Base-by-base conservation (phyloP, 2,797 vertebrate species). In the Stomatorhinus walkeri region DNA sequence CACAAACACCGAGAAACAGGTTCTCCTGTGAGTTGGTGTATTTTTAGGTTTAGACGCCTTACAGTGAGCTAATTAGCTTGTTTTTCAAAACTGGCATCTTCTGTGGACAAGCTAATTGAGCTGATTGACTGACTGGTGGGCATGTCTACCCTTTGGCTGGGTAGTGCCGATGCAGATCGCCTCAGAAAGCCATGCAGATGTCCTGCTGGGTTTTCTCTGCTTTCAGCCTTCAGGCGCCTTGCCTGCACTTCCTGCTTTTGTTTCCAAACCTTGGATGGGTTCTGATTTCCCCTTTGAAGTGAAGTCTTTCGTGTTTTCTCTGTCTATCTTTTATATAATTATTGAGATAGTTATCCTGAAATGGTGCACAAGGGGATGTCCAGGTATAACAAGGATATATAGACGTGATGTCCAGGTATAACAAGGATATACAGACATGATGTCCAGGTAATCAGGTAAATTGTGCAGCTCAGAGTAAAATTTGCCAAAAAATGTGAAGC, bases 41-140 rank as follows among this genome's bases (percentile, higher is more conserved):
- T 36, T 14, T 52, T 64, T 24, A 90, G 68, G 4, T 48, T 24
- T 46, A 51, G 79, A 22, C 49, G 43, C 12, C 76, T 87, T 85
- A 54, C 48, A 61, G 61, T n/a, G 14, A 5, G 46, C 64, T 91
- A 90, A 92, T 92, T 90, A 91, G 51, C 52, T 83, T 86, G 61
- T 85, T 88, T 88, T 91, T 89, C 89, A 88, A 89, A 91, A 68
- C 52, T 24, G 14, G 22, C 14, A 87, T 88, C 87, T 79, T 24
- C 61, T 68, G 46, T 51, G 64, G 79, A 68, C 79, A 79, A 51
- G 36, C 87, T 91, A 89, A 90, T 90, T 89, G 81, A 54, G 22
- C 89, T 32, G 46, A 87, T 40, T 90, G 49, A 68, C 88, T 87
- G 56, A 89, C 64, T 90, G 83, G 84, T 85, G 88, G 86, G 68